Base-by-base conservation (phyloP, 1,140 invertebrate species). In the Brachionus rotundiformis region DNA sequence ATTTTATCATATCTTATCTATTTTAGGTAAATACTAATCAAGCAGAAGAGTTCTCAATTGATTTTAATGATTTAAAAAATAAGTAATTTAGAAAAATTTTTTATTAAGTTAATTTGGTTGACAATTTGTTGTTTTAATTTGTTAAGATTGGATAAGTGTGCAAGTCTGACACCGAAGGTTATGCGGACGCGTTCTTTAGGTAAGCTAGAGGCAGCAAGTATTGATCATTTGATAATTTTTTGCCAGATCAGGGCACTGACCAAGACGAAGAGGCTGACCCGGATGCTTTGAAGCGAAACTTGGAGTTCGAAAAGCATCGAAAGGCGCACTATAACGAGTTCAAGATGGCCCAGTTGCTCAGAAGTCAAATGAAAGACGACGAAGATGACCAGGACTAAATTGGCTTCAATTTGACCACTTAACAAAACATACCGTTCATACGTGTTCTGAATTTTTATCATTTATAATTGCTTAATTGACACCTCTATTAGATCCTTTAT, bases 251-350 rank as follows among this genome's bases (percentile, higher is more conserved):
- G 8, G 39, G 25, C 3, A 73, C 11, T 44, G 39, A 44, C 16
- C 8, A 23, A 13, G n/a, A 44, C 44, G 23, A 73, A 44, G 25
- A 44, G 3, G 6, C 27, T 5, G 36, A 73, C 27, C 19, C 41
- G 41, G 63, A 68, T 36, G 31, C 27, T 19, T 68, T 68, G 27
- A 76, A 76, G 0, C 13, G 76, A 59, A 79, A 79, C 33, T 19
- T 8, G 19, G 54, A 81, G 63, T 81, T 81, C 13, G 79, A 81
- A 63, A 39, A 25, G 6, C 59, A 81, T 65, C 59, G 79, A 13
- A 81, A 65, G 36, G 54, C 54, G 8, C 79, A 81, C 41, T 81
- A 81, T 33, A 81, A 81, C 29, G 79, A 81, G 44, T 81, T 81
- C 29, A 63, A 81, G 25, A 63, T 81, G 54, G 79, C 54, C 10